Percentiles rank a stretch among this genome's conserved stretches.
Evolutionary conservation across 30 jellyfish, hydroid and myxozoan species (phyloP).

Genomic region (Hydra vulgaris): DNA sequence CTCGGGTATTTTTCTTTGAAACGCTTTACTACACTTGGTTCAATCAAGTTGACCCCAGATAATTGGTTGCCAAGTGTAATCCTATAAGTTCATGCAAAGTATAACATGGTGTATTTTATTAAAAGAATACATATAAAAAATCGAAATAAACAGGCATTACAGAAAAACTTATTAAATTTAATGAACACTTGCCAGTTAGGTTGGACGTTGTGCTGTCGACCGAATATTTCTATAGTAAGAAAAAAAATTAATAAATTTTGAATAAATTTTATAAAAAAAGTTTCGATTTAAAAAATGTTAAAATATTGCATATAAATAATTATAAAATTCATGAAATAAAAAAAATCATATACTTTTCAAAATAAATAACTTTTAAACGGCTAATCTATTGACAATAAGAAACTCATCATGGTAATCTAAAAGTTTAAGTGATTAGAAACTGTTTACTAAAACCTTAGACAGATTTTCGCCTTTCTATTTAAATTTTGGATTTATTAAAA

Average conservation of each 20-base stretch:
- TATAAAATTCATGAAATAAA: too few species aligned
- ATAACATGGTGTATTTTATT: background rate
- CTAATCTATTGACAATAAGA: too few species aligned
- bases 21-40: slow-evolving; percentile 81
- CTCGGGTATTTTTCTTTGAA: slow-evolving; percentile 88
- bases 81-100: slow-evolving; percentile 32
- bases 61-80: slow-evolving; percentile 96
- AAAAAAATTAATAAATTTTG: background rate
- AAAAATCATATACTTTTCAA: too few species aligned
- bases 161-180: background rate
- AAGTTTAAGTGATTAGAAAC: too few species aligned
- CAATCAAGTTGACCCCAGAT: slow-evolving; percentile 82
- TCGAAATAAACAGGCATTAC: background rate
- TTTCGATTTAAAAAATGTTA: too few species aligned
- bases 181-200: slow-evolving; percentile 95
- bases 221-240: slow-evolving; percentile 63
- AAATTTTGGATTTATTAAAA: too few species aligned
- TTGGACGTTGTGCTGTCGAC: slow-evolving; percentile 96
- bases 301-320: too few species aligned
- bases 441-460: too few species aligned
- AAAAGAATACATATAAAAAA: background rate
- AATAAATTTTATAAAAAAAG: background rate
- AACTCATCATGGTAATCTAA: too few species aligned
- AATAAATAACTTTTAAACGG: too few species aligned
- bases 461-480: too few species aligned